These are phyloP conservation scores for Tetanocera ferruginea DNA, from an alignment of 2,888 invertebrate genomes.

Conservation along the genomic window DNA sequence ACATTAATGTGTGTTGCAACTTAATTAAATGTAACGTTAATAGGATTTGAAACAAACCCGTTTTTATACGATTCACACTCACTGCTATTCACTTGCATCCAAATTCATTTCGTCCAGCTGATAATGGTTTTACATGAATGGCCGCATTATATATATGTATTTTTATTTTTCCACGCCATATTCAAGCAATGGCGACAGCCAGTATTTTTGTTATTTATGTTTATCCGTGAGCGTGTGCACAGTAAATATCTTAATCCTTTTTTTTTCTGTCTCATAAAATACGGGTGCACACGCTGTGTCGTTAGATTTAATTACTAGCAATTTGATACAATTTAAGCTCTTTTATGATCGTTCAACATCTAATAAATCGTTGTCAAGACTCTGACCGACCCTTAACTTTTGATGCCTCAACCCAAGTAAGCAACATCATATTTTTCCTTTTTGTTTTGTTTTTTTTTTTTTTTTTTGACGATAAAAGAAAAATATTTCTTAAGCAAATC, in stretches of 20 bases:
- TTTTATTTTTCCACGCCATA: neutral
- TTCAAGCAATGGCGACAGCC: neutral
- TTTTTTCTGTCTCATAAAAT: neutral
- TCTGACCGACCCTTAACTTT: neutral
- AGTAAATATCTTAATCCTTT: slow-evolving; percentile 13
- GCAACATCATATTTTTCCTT: too few relatives aligned
- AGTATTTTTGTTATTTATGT: neutral
- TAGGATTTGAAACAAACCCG: neutral
- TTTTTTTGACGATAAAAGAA: too few relatives aligned
- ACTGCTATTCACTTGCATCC: neutral
- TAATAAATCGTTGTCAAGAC: slow-evolving; percentile 3
- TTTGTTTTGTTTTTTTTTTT: too few relatives aligned
- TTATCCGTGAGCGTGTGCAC: neutral
- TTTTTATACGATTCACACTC: neutral
- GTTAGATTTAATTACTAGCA: slow-evolving; percentile 7
- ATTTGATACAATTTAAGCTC: slow-evolving; percentile 19
- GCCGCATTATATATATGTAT: neutral
- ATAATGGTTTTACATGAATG: neutral
- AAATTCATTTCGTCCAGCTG: neutral
- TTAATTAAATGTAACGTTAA: slow-evolving; percentile 21
- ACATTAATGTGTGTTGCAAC: neutral
- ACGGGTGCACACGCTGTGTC: neutral
- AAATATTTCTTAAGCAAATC: too few relatives aligned
- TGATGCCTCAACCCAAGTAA: neutral
- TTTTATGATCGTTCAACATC: slow-evolving; percentile 11